Evolutionary conservation across 92 coral and sea anemone genomes (phyloP), one percentile per base, ranked within the genome.

Genomic region (Isaurus tuberculatus): DNA sequence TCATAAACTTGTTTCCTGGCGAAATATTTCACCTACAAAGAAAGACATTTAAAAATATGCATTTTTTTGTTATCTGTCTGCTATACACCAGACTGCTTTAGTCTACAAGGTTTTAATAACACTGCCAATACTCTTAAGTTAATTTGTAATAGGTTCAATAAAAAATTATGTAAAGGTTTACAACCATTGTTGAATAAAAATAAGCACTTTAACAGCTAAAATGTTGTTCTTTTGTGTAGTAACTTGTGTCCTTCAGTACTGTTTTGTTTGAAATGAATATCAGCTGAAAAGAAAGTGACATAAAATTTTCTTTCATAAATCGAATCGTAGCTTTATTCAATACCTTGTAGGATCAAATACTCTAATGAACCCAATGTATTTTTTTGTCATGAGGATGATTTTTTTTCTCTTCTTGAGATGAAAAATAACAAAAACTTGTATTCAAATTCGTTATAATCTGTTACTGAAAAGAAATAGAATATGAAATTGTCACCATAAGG

Each of bases 1-100:
- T 75, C 81, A 75, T 75, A 75, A 11, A 75, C 69, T 75, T 75
- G 81, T 48, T 75, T 75, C 34, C 81, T 75, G 48, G 81, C 70
- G 34, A 75, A 75, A 40, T 75, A 75, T 43, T 75, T 75, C 22
- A 75, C 81, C 81, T 75, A 20, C 23, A 36, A 33, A 25, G 10
- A 57, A 53, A 34, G n/a, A n/a, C n/a, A n/a, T n/a, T n/a, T 16
- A 33, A 75, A 43, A 53, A 31, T 13, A 37, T 4, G 10, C 10
- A 26, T 25, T 4, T 25, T 33, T 44, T 1, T 19, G 11, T 46
- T 44, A 14, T 4, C 4, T 23, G 20, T 43, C 40, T 40, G 15
- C 57, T 7, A 10, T 40, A 32, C 2, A 43, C 23, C 11, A 40
- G 53, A 7, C 31, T 19, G 32, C 32, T 23, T 14, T n/a, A 19